Conservation (phyloP, 2,888 invertebrate species). For the Parnassius glacialis region DNA sequence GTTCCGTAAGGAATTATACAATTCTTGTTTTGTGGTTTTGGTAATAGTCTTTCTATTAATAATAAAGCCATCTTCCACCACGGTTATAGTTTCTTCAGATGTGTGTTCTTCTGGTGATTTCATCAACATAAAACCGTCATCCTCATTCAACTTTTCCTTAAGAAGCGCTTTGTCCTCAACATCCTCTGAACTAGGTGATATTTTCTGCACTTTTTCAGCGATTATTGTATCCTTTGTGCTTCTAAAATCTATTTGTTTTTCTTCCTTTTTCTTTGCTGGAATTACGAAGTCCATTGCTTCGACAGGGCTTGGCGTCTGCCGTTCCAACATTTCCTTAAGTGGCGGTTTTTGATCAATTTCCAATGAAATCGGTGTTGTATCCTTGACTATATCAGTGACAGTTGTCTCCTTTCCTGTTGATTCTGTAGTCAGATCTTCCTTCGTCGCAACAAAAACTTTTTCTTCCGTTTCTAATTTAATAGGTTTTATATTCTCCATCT, state of each 20-base stretch:
- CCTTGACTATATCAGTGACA: too few relatives aligned
- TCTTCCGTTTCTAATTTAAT: too few relatives aligned
- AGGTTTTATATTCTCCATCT: too few relatives aligned
- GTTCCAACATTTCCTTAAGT: neutral
- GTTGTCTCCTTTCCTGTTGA: too few relatives aligned
- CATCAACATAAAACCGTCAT: neutral
- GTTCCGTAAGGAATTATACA: conserved; percentile 1
- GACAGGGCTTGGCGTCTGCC: conserved; percentile 27
- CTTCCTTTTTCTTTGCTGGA: neutral
- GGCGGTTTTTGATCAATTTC: neutral
- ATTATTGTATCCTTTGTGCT: neutral
- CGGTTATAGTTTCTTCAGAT: conserved; percentile 7
- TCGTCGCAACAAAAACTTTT: too few relatives aligned
- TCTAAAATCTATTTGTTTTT: neutral
- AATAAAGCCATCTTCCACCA: conserved; percentile 25
- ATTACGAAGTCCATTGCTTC: neutral
- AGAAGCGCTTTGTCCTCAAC: neutral
- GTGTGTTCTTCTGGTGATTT: neutral
- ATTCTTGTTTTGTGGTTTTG: conserved; percentile 11
- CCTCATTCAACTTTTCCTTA: neutral
- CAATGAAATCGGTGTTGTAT: too few relatives aligned
- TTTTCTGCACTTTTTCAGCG: neutral
- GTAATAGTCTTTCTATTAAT: conserved; percentile 12
- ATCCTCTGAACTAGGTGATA: conserved; percentile 13
- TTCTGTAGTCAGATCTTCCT: too few relatives aligned